Evolutionary conservation across 2,888 invertebrate genomes (phyloP).

Genomic region (Drosophila meridionalis): DNA sequence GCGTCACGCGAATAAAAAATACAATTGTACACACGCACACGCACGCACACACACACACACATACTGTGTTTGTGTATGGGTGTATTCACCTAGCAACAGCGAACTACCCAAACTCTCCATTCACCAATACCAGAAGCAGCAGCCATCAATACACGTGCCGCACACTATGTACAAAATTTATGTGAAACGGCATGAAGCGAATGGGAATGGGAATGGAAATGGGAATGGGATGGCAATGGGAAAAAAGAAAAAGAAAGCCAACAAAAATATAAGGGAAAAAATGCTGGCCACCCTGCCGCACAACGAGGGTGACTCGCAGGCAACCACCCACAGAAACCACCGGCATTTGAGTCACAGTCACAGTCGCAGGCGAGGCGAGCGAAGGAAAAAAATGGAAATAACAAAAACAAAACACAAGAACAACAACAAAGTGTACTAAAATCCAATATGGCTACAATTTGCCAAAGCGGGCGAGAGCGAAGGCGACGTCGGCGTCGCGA

Average conservation of each 20-base stretch:
- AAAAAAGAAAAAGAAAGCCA: conserved; percentile 31
- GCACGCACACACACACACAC: conserved; percentile 1
- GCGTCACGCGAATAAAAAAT: conserved; percentile 46
- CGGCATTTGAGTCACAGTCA: conserved; percentile 75
- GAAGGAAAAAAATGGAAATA: conserved; percentile 21
- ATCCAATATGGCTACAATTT: conserved; percentile 82
- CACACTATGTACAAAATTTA: conserved; percentile 73
- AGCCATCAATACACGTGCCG: conserved; percentile 65
- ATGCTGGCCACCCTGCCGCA: conserved; percentile 68
- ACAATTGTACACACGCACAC: conserved; percentile 12
- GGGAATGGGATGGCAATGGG: too few relatives aligned
- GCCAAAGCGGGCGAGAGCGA: conserved; percentile 66
- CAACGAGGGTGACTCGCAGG: conserved; percentile 53
- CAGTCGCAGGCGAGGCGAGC: conserved; percentile 10
- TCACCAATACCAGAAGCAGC: conserved; percentile 58
- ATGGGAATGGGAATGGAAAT: not conserved
- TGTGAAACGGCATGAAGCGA: conserved; percentile 56
- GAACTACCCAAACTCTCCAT: conserved; percentile 30
- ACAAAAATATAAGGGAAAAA: conserved; percentile 56
- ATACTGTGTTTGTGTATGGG: conserved; percentile 18
- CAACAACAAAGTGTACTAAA: conserved; percentile 70
- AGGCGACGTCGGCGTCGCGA: conserved; percentile 40
- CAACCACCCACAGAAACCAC: conserved; percentile 69
- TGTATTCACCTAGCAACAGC: conserved; percentile 72
- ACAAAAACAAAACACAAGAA: conserved; percentile 41